phyloP scores from a whole-genome alignment of 2,113 vertebrate species.

The Rallus limicola region DNA sequence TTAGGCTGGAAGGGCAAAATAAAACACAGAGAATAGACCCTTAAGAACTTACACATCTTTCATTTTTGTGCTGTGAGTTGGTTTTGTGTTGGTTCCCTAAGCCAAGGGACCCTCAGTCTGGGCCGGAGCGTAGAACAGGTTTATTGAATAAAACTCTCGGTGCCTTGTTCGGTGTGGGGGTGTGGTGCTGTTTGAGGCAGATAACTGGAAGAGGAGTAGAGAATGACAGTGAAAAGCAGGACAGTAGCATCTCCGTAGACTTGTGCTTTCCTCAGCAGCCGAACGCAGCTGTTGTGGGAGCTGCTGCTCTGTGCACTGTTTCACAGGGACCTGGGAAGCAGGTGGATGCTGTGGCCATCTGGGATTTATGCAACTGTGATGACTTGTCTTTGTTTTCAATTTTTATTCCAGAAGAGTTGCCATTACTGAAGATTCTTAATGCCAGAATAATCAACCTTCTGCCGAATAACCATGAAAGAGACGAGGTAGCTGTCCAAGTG shows the following conservation, averaged over 20 bases:
- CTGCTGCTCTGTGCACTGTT: background rate
- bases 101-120: background rate
- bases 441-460: background rate
- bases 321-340: background rate
- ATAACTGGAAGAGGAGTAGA: background rate
- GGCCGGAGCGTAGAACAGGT: background rate
- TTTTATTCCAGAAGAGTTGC: slow-evolving; percentile 27
- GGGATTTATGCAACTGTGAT: background rate
- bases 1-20: background rate
- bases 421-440: background rate
- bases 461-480: slow-evolving; percentile 66
- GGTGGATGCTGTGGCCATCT: background rate
- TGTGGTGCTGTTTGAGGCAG: background rate
- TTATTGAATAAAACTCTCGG: background rate
- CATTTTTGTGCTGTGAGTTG: background rate
- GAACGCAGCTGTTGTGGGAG: background rate
- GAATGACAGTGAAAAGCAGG: background rate
- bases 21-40: background rate
- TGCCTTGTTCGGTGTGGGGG: background rate
- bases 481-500: slow-evolving; percentile 71
- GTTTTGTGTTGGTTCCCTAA: background rate
- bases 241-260: background rate
- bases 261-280: background rate
- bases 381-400: background rate
- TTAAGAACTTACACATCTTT: background rate